phyloP scores from a whole-genome alignment of 2,797 vertebrate species.

The Apodemus agrarius region DNA sequence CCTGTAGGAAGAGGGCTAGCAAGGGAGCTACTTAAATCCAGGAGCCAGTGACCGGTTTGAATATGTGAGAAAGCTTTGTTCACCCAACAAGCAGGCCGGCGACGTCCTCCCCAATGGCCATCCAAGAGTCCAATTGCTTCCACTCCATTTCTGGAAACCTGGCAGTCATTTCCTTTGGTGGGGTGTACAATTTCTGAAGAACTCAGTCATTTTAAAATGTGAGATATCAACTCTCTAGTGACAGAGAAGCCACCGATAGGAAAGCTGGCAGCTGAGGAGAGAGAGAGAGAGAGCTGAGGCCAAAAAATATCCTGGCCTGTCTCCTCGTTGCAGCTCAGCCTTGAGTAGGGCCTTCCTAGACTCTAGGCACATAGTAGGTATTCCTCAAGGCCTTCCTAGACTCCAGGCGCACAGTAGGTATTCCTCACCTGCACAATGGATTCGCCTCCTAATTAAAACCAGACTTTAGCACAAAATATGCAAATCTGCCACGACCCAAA shows the following conservation, averaged over 20 bases:
- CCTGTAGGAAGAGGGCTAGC: conserved; percentile 64
- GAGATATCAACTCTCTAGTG: background rate
- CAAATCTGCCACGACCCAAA: background rate
- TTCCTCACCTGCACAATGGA: background rate
- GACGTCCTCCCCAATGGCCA: background rate
- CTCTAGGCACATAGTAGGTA: background rate
- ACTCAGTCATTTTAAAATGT: background rate
- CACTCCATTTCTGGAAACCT: conserved; percentile 25
- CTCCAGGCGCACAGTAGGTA: background rate
- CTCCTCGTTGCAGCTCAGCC: fast-evolving
- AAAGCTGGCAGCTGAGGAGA: fast-evolving
- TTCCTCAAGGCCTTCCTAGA: background rate
- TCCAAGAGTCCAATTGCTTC: background rate
- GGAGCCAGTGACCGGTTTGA: conserved; percentile 50
- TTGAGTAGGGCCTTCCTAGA: background rate
- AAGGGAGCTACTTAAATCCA: background rate
- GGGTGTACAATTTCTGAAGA: conserved; percentile 30
- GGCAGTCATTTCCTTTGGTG: background rate
- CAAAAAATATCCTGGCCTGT: too few species aligned
- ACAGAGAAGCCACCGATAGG: background rate
- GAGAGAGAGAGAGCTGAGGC: background rate
- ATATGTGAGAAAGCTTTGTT: background rate
- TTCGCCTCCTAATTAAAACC: background rate
- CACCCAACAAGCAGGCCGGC: background rate
- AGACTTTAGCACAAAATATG: background rate